Conservation (phyloP, 2,113 vertebrate genomes). For the Coregonus clupeaformis region DNA sequence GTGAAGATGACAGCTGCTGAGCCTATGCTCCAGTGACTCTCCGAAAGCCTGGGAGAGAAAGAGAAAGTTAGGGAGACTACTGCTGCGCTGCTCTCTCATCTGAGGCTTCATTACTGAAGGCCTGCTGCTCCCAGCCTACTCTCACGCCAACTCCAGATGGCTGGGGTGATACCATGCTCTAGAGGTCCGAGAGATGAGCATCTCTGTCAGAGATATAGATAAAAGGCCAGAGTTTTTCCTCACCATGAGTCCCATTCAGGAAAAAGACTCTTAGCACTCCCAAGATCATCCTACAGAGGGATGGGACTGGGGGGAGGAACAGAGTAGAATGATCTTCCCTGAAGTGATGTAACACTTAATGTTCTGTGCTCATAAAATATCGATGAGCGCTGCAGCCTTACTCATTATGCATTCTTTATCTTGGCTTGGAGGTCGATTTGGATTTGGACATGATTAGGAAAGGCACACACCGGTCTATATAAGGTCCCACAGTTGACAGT, state of each 20-base stretch:
- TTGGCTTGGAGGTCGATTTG: background rate
- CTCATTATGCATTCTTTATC: conserved; percentile 24
- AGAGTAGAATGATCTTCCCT: background rate
- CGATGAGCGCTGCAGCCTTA: conserved; percentile 8
- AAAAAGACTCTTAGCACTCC: too few species aligned
- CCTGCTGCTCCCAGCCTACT: background rate
- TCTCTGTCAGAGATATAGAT: background rate
- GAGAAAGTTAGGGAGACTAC: too few species aligned
- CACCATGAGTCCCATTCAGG: too few species aligned
- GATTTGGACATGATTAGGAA: too few species aligned
- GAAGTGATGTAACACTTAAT: background rate
- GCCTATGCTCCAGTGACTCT: background rate
- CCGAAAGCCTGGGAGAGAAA: background rate
- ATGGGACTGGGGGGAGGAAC: background rate
- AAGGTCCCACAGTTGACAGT: too few species aligned
- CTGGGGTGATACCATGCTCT: too few species aligned
- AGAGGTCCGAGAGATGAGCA: background rate
- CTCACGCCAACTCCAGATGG: background rate
- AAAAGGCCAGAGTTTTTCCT: too few species aligned
- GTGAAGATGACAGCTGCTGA: background rate
- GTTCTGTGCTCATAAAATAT: conserved; percentile 25
- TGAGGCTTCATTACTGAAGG: background rate
- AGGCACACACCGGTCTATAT: too few species aligned
- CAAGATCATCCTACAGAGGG: too few species aligned
- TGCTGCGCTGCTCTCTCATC: background rate